Evolutionary conservation across 2,888 invertebrate genomes (phyloP), one percentile per base, ranked within the genome.

Genomic region (Alcis repandata): DNA sequence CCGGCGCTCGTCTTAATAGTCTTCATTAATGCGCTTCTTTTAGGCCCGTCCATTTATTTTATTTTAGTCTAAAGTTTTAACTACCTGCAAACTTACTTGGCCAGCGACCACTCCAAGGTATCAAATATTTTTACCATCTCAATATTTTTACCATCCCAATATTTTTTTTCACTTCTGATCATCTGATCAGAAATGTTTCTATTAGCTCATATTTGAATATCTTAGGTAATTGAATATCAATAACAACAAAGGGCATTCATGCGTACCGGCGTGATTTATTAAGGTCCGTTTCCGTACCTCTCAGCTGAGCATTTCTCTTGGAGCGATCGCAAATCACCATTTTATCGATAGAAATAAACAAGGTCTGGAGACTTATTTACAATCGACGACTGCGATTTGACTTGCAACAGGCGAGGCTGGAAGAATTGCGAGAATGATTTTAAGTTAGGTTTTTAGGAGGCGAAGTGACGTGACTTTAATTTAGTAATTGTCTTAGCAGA

Each of bases 311-410:
- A 36, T 46, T 53, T 41, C 61, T 58, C 60, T 52, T 40, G 52
- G 51, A 54, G 52, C 56, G 36, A 57, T 52, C 58, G 63, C 59
- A 59, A 66, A 66, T 68, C 63, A 64, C 57, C 54, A 56, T 51
- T 70, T 63, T 59, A 70, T 66, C 63, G 67, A 60, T 63, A 63
- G 61, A 68, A 66, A 69, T 67, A 63, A 63, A 68, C 63, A 67
- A 70, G 45, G 19, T 11, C 40, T 51, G 36, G 15, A 54, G 36
- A 17, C 32, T n/a, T n/a, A 38, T 36, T 58, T 46, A 59, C 49
- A 20, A 41, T n/a, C 38, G 13, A n/a, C 58, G 54, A 32, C 22
- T 2, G 8, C 10, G 9, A 41, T 17, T 8, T 10, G 10, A 2
- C 45, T 0, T 9, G 3, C 4, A 13, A 45, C 45, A 8, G 41